Base-by-base conservation (phyloP, 1,140 invertebrate species). In the Aricia agestis region DNA sequence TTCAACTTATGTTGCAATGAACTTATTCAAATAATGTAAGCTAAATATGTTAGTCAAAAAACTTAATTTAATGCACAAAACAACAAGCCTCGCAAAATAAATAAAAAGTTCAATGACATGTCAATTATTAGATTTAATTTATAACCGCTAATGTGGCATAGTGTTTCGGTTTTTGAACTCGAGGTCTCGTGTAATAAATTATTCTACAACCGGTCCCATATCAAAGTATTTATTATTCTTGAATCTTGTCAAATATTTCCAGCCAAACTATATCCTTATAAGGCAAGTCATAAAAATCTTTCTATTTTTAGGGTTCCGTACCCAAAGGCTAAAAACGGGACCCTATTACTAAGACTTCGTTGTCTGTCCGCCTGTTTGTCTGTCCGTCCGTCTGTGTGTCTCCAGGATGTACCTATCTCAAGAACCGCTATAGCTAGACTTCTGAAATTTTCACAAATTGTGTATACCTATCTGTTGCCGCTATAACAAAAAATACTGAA, bases 161-260 rank as follows among this genome's bases (percentile, higher is more conserved):
- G 59, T 73, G 70, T 66, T 69, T 66, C 68, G 74, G 70, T 72
- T 75, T 76, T 78, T 74, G 67, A 74, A 71, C 71, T 73, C 36
- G 19, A n/a, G 19, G 45, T 57, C 68, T 71, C 63, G 32, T 61
- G 71, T 75, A 68, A 75, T 42, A 66, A 57, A 69, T 63, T 17
- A 58, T 6, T 58, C 58, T 2, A 45, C 10, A 67, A 57, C 59
- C 17, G 41, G 42, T 18, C 7, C 45, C 11, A 13, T 52, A 11
- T 52, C 11, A 42, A 52, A 52, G 13, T 52, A 52, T 52, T 52
- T 52, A 52, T 42, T 52, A 52, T 52, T 52, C 1, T 52, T 15
- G 3, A 52, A 15, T 52, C 1, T 52, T 15, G 3, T 52, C 13
- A 52, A 13, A 52, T 52, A 52, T 36, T 5, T 36, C 36, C 36